Evolutionary conservation across 2,888 invertebrate species (phyloP).

Genomic region (Agriotes lineatus): DNA sequence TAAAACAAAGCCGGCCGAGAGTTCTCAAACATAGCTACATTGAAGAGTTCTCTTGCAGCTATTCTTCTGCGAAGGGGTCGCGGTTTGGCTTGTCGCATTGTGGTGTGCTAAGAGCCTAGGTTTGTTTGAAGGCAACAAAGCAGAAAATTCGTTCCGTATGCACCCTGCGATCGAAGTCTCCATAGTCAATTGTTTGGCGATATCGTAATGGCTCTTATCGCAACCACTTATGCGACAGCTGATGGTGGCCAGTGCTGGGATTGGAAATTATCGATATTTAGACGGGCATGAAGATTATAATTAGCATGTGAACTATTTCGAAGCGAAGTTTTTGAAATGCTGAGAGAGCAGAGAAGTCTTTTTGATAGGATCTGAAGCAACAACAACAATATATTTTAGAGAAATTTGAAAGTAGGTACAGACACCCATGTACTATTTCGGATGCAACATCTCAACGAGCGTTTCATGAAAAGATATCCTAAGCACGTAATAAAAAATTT

Average conservation of each 20-base stretch:
- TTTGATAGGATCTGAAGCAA: too few relatives aligned
- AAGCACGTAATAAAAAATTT: background rate
- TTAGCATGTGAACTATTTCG: constrained; percentile 40
- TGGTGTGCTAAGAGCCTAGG: constrained; percentile 53
- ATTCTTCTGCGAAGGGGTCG: constrained; percentile 47
- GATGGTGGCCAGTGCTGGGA: constrained; percentile 36
- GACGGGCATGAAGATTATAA: constrained; percentile 22
- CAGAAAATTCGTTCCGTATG: constrained; percentile 59
- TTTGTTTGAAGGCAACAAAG: constrained; percentile 64
- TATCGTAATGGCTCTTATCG: constrained; percentile 48
- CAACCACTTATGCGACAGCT: constrained; percentile 46
- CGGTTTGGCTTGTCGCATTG: constrained; percentile 50
- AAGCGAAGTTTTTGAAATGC: too few relatives aligned
- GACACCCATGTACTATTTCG: too few relatives aligned
- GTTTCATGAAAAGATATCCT: background rate
- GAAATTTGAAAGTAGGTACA: too few relatives aligned
- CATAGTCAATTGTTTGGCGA: constrained; percentile 61
- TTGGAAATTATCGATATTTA: constrained; percentile 30
- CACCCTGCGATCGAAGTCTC: constrained; percentile 56
- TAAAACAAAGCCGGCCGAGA: constrained; percentile 42
- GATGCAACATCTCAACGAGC: too few relatives aligned
- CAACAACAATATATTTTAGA: too few relatives aligned
- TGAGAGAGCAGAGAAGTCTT: too few relatives aligned
- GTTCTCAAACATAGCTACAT: constrained; percentile 53
- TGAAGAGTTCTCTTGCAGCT: constrained; percentile 45